phyloP scores from a whole-genome alignment of 2,888 invertebrate genomes.

The Platycheirus albimanus region DNA sequence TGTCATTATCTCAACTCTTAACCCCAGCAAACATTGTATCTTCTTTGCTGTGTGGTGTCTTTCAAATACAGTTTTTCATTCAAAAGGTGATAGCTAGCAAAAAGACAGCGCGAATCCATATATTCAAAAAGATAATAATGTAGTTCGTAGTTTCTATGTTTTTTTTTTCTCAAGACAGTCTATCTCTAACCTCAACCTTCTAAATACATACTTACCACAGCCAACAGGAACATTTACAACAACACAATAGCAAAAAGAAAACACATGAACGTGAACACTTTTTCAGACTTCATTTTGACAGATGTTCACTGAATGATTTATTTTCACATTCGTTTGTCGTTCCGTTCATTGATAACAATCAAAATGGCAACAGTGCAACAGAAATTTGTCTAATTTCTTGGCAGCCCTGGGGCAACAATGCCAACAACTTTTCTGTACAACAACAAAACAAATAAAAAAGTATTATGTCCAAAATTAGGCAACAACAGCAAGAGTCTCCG shows the following conservation, averaged over 20 bases:
- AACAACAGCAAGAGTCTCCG: constrained; percentile 34
- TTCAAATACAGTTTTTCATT: neutral
- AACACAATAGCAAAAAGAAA: constrained; percentile 8
- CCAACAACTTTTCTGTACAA: constrained; percentile 38
- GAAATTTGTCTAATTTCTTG: constrained; percentile 72
- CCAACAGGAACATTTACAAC: neutral
- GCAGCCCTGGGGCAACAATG: constrained; percentile 44
- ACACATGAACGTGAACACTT: constrained; percentile 42
- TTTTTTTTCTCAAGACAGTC: constrained; percentile 34
- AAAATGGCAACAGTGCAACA: constrained; percentile 69
- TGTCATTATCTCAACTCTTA: neutral
- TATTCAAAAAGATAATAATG: constrained; percentile 67
- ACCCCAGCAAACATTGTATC: neutral
- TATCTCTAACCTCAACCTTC: constrained; percentile 19
- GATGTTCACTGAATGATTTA: constrained; percentile 70
- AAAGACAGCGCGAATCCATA: constrained; percentile 68
- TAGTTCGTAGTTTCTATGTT: constrained; percentile 24
- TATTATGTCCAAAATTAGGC: constrained; percentile 66
- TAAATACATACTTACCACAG: neutral
- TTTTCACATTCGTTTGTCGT: constrained; percentile 41
- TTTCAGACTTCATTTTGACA: constrained; percentile 65
- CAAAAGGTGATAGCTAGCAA: constrained; percentile 64
- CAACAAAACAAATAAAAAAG: constrained; percentile 11
- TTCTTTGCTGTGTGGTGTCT: neutral
- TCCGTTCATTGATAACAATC: constrained; percentile 61